Base-by-base conservation (phyloP, 2,888 invertebrate species). In the Mythimna lalbum region DNA sequence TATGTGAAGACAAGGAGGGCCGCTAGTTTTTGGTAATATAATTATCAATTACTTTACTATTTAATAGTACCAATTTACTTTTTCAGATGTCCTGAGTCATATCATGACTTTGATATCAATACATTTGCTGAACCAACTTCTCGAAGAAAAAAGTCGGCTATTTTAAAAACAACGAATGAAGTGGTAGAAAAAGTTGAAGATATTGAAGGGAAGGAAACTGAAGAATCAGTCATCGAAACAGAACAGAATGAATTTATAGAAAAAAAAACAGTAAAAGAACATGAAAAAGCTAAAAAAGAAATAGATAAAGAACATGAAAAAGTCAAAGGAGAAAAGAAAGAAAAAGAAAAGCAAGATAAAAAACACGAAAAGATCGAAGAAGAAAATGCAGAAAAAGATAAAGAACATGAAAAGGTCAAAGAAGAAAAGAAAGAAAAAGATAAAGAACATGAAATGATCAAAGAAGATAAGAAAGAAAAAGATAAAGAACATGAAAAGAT, bases 31-130 rank as follows among this genome's bases (percentile, higher is more conserved):
- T 43, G 17, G 17, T 19, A 43, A 17, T 43, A 17, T 19, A 17
- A 17, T 43, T 6, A 43, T 17, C 4, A 19, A 17, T 5, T 4
- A 17, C 5, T 43, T 4, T 43, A 43, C 4, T 14, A 12, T 14
- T 43, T 43, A 21, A 19, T 14, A 21, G 10, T n/a, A 53, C 70
- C 1, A 33, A 47, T 33, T 53, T 68, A 17, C 43, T 31, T 49
- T 64, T 72, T 31, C 50, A 79, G 78, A 27, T 78, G 82, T 63
- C 82, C 78, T 7, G 71, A 67, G n/a, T 78, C 82, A 10, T 71
- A 64, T 33, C 72, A 78, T 47, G 78, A 78, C 36, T 78, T 81
- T 33, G n/a, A 36, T 43, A 5, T 81, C 12, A 50, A 71, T 33
- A 53, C 17, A 7, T 78, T 69, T 7, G 21, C 14, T 47, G 47